Evolutionary conservation across 2,888 invertebrate genomes (phyloP).

Genomic region (Melipona bicolor): DNA sequence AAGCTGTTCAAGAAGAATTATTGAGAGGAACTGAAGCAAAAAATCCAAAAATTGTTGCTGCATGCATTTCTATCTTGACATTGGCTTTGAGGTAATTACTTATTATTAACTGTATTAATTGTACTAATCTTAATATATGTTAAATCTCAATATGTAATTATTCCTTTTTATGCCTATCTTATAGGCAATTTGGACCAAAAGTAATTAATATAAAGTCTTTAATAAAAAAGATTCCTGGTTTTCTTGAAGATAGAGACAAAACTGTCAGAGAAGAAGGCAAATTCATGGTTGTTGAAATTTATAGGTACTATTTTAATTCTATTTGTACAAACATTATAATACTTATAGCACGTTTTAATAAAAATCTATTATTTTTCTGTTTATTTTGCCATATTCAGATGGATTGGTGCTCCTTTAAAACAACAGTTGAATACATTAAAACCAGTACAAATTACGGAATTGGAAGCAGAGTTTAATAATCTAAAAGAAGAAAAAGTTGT

Average conservation of each 20-base stretch:
- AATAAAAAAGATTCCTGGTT: constrained; percentile 93
- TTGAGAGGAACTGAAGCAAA: constrained; percentile 97
- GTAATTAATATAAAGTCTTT: constrained; percentile 94
- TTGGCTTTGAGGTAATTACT: constrained; percentile 87
- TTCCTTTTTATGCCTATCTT: constrained; percentile 54
- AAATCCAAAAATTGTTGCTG: constrained; percentile 97
- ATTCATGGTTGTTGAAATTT: constrained; percentile 95
- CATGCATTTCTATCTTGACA: constrained; percentile 91
- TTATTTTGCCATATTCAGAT: constrained; percentile 85
- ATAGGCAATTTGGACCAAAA: constrained; percentile 95
- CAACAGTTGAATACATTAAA: constrained; percentile 94
- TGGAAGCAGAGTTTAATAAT: constrained; percentile 95
- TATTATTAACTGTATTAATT: not conserved
- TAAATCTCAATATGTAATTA: not conserved
- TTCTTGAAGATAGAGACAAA: constrained; percentile 97
- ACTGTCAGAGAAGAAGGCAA: constrained; percentile 96
- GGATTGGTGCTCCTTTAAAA: constrained; percentile 93
- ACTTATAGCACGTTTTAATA: not conserved
- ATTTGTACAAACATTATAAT: not conserved
- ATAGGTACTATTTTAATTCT: constrained; percentile 85
- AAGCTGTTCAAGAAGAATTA: constrained; percentile 94
- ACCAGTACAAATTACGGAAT: constrained; percentile 94
- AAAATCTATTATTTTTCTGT: not conserved
- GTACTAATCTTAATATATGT: not conserved
- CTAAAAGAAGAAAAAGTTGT: constrained; percentile 87